Evolutionary conservation across 2,888 invertebrate genomes (phyloP), one percentile per base, ranked within the genome.

Genomic region (Agrochola circellaris): DNA sequence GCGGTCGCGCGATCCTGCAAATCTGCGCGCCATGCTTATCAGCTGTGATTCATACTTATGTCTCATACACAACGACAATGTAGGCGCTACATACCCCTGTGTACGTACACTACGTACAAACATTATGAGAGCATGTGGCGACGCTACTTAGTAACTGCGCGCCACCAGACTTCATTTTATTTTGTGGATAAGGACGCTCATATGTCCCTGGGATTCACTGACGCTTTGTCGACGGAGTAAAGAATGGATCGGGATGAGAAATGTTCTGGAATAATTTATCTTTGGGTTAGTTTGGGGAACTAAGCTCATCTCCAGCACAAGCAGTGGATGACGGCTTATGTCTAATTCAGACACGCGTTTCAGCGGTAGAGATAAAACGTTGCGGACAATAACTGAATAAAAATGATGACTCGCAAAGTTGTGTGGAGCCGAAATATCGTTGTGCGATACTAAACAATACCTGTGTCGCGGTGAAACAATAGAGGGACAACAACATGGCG

Each of bases 251-350:
- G 92, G 93, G 93, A 94, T 95, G 95, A 94, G 94, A 95, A 95
- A 95, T 95, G 93, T 94, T 92, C 92, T 91, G 91, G 94, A 95
- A 96, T 95, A 95, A 95, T 95, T 95, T 95, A 95, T 95, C 94
- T 94, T 94, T 90, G 91, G 94, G 94, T 94, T 93, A 94, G 94
- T 94, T 95, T 93, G 92, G 92, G 91, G 91, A 93, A 93, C 90
- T 92, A 93, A 94, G 92, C 93, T 93, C 91, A 91, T 93, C 93
- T 93, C 91, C 87, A 90, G 88, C 92, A 93, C 90, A 90, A 91
- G 90, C 90, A 90, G 91, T 91, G 91, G 91, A 93, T 93, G 93
- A 93, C 91, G 91, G 93, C 92, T 94, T 94, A 94, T 94, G 93
- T 93, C 93, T 94, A 93, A 95, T 95, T 94, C 93, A 94, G 92